Base-by-base conservation (phyloP, 2,888 invertebrate genomes). In the Drosophila prostipennis region DNA sequence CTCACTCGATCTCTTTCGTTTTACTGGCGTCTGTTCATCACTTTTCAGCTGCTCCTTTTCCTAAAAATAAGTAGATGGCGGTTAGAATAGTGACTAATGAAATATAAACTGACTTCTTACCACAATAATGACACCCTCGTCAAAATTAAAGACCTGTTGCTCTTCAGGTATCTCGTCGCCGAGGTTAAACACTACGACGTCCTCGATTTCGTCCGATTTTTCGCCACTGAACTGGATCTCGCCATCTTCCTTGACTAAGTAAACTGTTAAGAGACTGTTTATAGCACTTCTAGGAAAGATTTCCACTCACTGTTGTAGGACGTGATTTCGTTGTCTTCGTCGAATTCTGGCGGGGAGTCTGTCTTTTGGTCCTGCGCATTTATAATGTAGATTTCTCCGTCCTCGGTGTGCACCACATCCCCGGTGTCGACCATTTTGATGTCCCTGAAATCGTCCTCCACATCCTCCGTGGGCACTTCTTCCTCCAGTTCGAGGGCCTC, bases 71-170 rank as follows among this genome's bases (percentile, higher is more conserved):
- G 1, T 11, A 26, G 7, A 11, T 2, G 11, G 2, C 10, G 7
- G 14, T 10, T 13, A 34, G 14, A 32, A 29, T 45, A 6, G 2
- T 7, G 40, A 8, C 8, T 1, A 7, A 36, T 10, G 6, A n/a
- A 1, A 16, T n/a, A 11, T n/a, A 1, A 32, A 0, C n/a, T 3
- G 1, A 2, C 13, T 13, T 48, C 48, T 55, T 52, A 83, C 83
- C 92, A 93, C 90, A 14, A 93, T 89, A 16, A 93, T 91, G 3
- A 93, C 90, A 7, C 93, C 91, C 5, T 93, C 93, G 49, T 93
- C 92, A 1, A 80, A 75, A 14, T 85, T 80, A 8, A 63, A 78
- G 6, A 76, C 40, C 43, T 82, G 78, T 52, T 76, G 74, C 39
- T 85, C 87, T 6, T 72, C 78, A 0, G 77, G 64, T 4, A 72